These are phyloP conservation scores for Cancer borealis DNA, from an alignment of 2,888 invertebrate species.

Conservation along the genomic window DNA sequence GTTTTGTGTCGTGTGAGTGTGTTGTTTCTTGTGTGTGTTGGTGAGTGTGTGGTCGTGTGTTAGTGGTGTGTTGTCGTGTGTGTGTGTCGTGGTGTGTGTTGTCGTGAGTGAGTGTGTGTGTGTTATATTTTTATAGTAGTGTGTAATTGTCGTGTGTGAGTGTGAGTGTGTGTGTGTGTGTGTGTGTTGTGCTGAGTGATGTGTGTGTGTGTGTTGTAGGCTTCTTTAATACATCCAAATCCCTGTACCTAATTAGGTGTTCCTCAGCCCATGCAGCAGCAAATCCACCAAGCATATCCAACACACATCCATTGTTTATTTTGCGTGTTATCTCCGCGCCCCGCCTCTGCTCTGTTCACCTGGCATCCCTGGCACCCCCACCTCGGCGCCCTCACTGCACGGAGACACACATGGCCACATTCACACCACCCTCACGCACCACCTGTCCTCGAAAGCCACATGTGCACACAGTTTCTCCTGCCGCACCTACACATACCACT, in stretches of 20 bases:
- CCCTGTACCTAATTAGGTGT: no score
- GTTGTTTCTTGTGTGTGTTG: no score
- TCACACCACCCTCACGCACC: not conserved
- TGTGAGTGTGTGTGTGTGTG: conserved; percentile 7
- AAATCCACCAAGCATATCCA: not conserved
- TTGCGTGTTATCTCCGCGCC: no score
- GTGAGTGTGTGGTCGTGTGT: conserved; percentile 3
- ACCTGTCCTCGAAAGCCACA: not conserved
- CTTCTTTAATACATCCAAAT: no score
- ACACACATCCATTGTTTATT: not conserved
- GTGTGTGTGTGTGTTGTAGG: conserved; percentile 17
- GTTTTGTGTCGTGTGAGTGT: no score
- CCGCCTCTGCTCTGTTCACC: not conserved
- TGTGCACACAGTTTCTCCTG: not conserved
- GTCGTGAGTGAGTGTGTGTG: no score
- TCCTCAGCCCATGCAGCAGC: not conserved
- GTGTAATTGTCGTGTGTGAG: no score
- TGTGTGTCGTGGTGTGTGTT: no score
- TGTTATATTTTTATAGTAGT: no score
- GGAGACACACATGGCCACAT: conserved; percentile 28
- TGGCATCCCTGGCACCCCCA: conserved; percentile 8
- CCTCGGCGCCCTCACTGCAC: not conserved
- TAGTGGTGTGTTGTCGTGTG: no score
- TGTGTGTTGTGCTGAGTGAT: conserved; percentile 20
- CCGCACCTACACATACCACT: not conserved